A percentile compares a stretch with the other conserved stretches of the same genome.
These are phyloP conservation scores for Myxocyprinus asiaticus DNA, from an alignment of 2,113 vertebrate genomes.

Conservation along the genomic window DNA sequence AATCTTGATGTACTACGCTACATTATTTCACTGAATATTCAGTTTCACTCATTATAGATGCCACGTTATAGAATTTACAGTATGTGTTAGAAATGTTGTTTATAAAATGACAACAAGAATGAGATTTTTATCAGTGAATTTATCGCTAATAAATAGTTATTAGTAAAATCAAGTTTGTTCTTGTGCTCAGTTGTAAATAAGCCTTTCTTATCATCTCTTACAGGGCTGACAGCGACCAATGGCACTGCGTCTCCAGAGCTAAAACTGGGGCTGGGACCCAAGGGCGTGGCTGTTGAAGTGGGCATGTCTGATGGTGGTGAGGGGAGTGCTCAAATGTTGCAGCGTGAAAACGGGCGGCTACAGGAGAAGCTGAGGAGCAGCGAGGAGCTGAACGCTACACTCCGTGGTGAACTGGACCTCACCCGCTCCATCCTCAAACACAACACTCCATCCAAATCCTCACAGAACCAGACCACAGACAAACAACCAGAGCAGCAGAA, in stretches of 20 bases:
- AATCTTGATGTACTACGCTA: no score
- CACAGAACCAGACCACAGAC: constrained; percentile 27
- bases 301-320: constrained; percentile 11
- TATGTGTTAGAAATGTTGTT: no score
- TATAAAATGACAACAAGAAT: no score
- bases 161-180: no score
- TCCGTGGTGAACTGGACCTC: constrained; percentile 75
- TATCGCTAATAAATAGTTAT: no score
- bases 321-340: constrained; percentile 51
- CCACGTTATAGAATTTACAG: no score
- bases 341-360: constrained; percentile 70
- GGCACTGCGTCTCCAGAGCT: constrained; percentile 4
- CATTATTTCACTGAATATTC: no score
- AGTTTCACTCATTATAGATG: no score
- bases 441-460: no score
- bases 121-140: no score
- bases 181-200: no score
- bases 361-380: constrained; percentile 73
- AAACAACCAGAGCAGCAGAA: not conserved
- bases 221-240: no score
- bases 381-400: constrained; percentile 71
- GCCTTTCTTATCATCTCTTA: not conserved
- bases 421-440: constrained; percentile 71
- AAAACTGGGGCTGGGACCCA: constrained; percentile 5
- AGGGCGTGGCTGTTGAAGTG: constrained; percentile 50